Evolutionary conservation across 2,797 vertebrate species (phyloP), one percentile per base, ranked within the genome.

Genomic region (Galaxias olidus): DNA sequence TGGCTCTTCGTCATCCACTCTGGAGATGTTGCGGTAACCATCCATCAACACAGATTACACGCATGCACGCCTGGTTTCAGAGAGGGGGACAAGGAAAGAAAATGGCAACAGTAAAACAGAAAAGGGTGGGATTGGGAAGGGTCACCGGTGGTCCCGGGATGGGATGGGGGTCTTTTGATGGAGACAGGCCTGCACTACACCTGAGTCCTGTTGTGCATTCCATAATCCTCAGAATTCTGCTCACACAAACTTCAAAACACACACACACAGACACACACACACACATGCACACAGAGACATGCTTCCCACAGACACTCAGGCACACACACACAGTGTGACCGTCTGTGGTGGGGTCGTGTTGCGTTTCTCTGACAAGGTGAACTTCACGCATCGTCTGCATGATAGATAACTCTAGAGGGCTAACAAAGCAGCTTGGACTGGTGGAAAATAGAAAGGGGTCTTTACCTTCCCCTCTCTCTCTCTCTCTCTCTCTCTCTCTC

Each of bases 301-400:
- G 44, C n/a, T 14, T 1, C 17, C 19, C 57, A 12, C 10, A 42
- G 30, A 30, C 30, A 30, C 30, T 30, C 30, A 30, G 30, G 30
- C 49, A 51, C 48, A 15, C 7, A 51, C 40, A 15, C n/a, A 5
- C n/a, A 19, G 59, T 17, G 62, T 60, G 78, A 71, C 77, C 67
- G 52, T 52, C 69, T 41, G 76, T 76, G 9, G 75, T 66, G 10
- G 67, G 80, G 79, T 56, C 75, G 78, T 87, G 87, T 86, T 84
- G 79, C 72, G 61, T 79, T 77, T 75, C 73, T 85, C 72, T 88
- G 89, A 90, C 88, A 90, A 85, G 90, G 82, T 89, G 88, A 90
- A 90, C 89, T 90, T 92, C 87, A 91, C 79, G 90, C 91, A 89
- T 91, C 85, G 83, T 46, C 71, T 85, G 59, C 78, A 84, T 86